A percentile compares a stretch with the other conserved stretches of the same genome.
Conservation (phyloP, 23 tunicate genomes). For the Oikopleura vanhoeffeni region DNA sequence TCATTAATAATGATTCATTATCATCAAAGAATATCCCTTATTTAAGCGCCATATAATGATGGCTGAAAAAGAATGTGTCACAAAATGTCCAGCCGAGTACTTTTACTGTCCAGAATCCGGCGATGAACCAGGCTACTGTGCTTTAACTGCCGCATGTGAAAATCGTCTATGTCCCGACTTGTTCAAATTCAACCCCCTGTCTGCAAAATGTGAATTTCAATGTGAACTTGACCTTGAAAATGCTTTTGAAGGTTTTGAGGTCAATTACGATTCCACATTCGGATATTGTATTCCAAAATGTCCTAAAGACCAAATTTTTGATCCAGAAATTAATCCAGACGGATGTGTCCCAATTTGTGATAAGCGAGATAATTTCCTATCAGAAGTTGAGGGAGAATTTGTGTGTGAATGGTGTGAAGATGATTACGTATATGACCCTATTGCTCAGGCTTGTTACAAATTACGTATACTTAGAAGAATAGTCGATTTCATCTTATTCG, state of each 20-base stretch:
- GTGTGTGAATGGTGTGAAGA: neutral
- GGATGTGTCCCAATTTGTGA: neutral
- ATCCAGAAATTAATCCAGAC: neutral
- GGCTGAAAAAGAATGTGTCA: neutral
- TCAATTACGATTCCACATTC: neutral
- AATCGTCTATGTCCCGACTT: neutral
- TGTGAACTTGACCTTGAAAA: neutral
- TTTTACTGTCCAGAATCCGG: neutral
- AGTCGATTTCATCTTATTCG: too few relatives aligned
- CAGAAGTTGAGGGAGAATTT: neutral
- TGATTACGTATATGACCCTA: neutral
- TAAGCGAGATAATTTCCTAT: neutral
- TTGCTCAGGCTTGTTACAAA: neutral
- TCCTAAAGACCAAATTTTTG: neutral
- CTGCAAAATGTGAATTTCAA: neutral
- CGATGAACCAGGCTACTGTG: neutral
- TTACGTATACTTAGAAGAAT: too few relatives aligned
- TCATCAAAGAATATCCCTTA: too few relatives aligned
- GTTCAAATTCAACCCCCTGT: neutral
- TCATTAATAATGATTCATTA: too few relatives aligned
- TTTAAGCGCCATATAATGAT: too few relatives aligned
- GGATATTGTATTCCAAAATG: neutral
- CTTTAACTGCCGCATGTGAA: neutral
- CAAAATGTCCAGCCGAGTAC: neutral
- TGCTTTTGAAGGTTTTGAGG: neutral